These are phyloP conservation scores for Caenorhabditis briggsae DNA, from an alignment of 1,140 invertebrate species.

Conservation along the genomic window DNA sequence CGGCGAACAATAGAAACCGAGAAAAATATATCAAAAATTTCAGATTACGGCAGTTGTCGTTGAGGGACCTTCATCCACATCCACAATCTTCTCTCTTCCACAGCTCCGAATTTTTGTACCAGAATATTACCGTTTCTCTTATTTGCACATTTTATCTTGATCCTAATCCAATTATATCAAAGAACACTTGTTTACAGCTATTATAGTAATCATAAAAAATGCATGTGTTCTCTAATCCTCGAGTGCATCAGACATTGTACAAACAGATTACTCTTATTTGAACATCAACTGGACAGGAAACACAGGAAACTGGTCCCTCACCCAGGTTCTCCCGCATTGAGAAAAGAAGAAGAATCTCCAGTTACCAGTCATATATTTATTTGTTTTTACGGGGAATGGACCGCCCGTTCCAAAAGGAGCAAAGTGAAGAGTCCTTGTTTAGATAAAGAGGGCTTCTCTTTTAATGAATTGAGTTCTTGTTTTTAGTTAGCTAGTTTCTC, in stretches of 20 bases:
- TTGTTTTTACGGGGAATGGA: not conserved
- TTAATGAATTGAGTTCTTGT: not conserved
- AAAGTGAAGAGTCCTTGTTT: constrained; percentile 38
- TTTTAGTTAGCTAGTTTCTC: not conserved
- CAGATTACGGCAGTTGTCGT: no score
- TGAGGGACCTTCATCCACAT: no score
- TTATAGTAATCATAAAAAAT: not conserved
- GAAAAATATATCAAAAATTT: no score
- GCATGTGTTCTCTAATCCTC: constrained; percentile 3
- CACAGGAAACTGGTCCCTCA: constrained; percentile 24
- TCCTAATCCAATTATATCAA: no score
- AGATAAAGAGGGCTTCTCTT: not conserved
- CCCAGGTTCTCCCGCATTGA: not conserved
- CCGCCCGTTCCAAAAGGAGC: not conserved
- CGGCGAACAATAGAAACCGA: no score
- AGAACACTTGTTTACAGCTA: no score
- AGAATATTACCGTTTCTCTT: no score
- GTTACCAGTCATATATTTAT: constrained; percentile 41
- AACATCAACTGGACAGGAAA: constrained; percentile 28
- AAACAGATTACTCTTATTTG: constrained; percentile 32
- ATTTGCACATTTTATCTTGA: no score
- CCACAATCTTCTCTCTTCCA: no score
- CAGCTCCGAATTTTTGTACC: no score
- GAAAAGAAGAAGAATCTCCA: constrained; percentile 1
- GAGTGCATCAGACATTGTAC: not conserved